These are phyloP conservation scores for Horisme vitalbata DNA, from an alignment of 2,888 invertebrate genomes.

Conservation along the genomic window DNA sequence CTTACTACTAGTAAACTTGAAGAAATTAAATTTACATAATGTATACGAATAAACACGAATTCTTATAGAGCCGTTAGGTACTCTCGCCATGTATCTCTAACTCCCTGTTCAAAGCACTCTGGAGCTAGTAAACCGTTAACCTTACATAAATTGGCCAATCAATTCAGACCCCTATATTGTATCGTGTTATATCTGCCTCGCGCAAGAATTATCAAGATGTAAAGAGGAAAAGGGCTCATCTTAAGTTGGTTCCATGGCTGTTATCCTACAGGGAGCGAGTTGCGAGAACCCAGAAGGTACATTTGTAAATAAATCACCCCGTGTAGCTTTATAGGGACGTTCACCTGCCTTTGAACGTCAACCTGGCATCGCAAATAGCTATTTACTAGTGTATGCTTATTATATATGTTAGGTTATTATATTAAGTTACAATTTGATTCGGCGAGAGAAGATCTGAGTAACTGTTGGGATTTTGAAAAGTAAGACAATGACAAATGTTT, in stretches of 20 bases:
- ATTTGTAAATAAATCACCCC: slow-evolving; percentile 64
- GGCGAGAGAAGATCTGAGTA: too few relatives aligned
- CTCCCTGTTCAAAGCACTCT: slow-evolving; percentile 36
- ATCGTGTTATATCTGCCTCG: slow-evolving; percentile 28
- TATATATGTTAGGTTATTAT: too few relatives aligned
- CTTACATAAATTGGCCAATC: slow-evolving; percentile 51
- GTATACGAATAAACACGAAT: too few relatives aligned
- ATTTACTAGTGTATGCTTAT: too few relatives aligned
- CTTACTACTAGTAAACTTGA: too few relatives aligned
- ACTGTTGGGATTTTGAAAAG: too few relatives aligned
- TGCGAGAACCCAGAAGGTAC: slow-evolving; percentile 47
- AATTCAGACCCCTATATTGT: slow-evolving; percentile 40
- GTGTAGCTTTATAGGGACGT: slow-evolving; percentile 54
- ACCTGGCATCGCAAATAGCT: slow-evolving; percentile 25
- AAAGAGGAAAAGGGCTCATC: slow-evolving; percentile 41
- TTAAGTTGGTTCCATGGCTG: slow-evolving; percentile 45
- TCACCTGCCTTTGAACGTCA: slow-evolving; percentile 54
- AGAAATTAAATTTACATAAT: too few relatives aligned
- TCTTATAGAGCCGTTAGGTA: neutral
- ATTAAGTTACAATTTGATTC: too few relatives aligned
- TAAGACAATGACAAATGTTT: too few relatives aligned
- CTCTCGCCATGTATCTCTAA: slow-evolving; percentile 34
- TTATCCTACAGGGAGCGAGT: slow-evolving; percentile 44
- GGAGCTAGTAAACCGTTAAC: slow-evolving; percentile 52
- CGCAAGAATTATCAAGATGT: slow-evolving; percentile 38